Conservation (phyloP, 1,140 invertebrate species). For the Apolygus lucorum region DNA sequence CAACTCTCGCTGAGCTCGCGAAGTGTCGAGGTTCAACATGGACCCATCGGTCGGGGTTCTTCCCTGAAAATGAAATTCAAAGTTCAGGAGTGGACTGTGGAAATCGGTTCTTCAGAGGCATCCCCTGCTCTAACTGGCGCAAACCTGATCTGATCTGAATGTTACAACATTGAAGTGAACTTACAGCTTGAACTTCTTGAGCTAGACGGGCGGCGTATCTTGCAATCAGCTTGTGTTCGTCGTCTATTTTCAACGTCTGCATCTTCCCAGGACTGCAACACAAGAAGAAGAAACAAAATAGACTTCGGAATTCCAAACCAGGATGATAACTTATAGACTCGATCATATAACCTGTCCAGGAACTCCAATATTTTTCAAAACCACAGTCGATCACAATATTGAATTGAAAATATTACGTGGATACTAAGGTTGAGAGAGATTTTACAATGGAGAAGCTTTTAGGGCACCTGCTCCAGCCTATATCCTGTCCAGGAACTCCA, state of each 20-base stretch:
- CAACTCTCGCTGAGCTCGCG: conserved; percentile 79
- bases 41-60: conserved; percentile 62
- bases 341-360: not conserved
- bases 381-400: too few species aligned
- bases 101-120: too few species aligned
- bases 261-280: conserved; percentile 41
- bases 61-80: conserved; percentile 45
- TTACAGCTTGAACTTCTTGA: conserved; percentile 76
- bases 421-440: too few species aligned
- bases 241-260: conserved; percentile 52
- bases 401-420: too few species aligned
- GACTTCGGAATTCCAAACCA: not conserved
- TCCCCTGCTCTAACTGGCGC: too few species aligned
- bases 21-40: conserved; percentile 66
- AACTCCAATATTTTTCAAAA: not conserved
- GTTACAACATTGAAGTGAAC: not conserved
- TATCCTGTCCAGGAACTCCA: too few species aligned
- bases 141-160: too few species aligned
- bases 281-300: conserved; percentile 18
- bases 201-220: conserved; percentile 88
- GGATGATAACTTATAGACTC: not conserved
- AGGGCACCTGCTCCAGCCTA: too few species aligned
- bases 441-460: too few species aligned
- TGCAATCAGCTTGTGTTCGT: conserved; percentile 93
- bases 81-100: too few species aligned